Conservation (phyloP, 92 coral and sea anemone genomes). For the Plumapathes pennacea region DNA sequence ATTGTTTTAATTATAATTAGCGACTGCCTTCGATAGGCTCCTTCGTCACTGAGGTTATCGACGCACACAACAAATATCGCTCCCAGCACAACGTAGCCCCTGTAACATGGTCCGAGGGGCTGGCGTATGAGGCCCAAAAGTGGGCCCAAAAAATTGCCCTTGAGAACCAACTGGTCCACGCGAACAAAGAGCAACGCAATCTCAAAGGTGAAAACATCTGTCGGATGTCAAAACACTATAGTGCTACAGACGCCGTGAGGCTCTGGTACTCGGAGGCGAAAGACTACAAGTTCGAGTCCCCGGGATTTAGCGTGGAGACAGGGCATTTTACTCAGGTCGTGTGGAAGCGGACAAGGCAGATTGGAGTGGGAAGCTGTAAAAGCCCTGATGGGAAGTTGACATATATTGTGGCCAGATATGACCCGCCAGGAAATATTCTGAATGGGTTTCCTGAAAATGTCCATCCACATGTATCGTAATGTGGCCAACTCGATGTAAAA, state of each 20-base stretch:
- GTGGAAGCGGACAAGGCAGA: conserved; percentile 75
- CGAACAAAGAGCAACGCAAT: conserved; percentile 69
- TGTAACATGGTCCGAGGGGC: conserved; percentile 59
- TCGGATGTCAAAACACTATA: conserved; percentile 74
- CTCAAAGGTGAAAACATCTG: conserved; percentile 75
- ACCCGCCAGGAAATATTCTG: conserved; percentile 88
- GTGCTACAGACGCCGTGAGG: conserved; percentile 50
- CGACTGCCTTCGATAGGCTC: no score
- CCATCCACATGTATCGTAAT: no score
- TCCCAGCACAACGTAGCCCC: conserved; percentile 52
- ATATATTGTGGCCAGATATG: conserved; percentile 84
- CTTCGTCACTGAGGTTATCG: conserved; percentile 20
- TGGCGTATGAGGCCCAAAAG: conserved; percentile 69
- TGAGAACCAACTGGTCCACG: conserved; percentile 71
- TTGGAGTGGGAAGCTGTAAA: conserved; percentile 81
- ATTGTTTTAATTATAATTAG: no score
- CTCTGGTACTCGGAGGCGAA: conserved; percentile 77
- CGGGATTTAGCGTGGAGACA: conserved; percentile 71
- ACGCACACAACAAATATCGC: conserved; percentile 64
- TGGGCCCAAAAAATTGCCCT: conserved; percentile 75
- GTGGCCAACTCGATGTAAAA: no score
- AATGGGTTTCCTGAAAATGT: conserved; percentile 73
- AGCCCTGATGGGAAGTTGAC: conserved; percentile 72
- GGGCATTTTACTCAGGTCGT: conserved; percentile 91
- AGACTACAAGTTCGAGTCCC: conserved; percentile 58